A percentile compares a stretch with the other conserved stretches of the same genome.
Conservation (phyloP, 2,888 invertebrate species). For the Parochlus steinenii region DNA sequence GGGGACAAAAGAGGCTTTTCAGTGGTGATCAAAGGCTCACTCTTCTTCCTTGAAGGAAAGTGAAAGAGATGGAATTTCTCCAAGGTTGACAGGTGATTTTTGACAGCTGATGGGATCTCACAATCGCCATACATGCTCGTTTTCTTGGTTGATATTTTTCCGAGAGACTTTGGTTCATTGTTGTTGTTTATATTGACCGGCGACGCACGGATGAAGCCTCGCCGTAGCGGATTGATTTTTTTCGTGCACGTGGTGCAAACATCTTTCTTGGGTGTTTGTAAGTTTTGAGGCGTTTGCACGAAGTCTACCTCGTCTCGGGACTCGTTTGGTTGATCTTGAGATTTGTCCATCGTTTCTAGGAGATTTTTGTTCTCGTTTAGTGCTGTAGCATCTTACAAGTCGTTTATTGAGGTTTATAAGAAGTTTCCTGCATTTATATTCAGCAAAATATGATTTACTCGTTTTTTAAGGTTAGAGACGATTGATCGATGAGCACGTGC, state of each 20-base stretch:
- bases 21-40: slow-evolving; percentile 1
- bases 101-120: slow-evolving; percentile 15
- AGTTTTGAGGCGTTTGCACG: slow-evolving; percentile 3
- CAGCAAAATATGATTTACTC: too few species aligned
- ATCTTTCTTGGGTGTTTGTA: slow-evolving; percentile 9
- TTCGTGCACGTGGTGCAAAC: slow-evolving; percentile 9
- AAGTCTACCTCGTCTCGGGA: slow-evolving; percentile 8
- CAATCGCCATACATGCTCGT: slow-evolving; percentile 15
- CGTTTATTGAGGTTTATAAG: too few species aligned
- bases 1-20: neutral
- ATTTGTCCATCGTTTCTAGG: too few species aligned
- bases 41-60: slow-evolving; percentile 14
- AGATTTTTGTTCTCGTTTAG: too few species aligned
- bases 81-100: slow-evolving; percentile 15
- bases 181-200: slow-evolving; percentile 1
- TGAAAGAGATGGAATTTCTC: slow-evolving; percentile 15
- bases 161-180: neutral
- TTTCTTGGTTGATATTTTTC: slow-evolving; percentile 1
- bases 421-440: too few species aligned
- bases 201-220: slow-evolving; percentile 3
- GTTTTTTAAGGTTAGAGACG: too few species aligned
- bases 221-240: slow-evolving; percentile 8
- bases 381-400: too few species aligned
- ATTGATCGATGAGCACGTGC: too few species aligned
- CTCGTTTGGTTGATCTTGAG: too few species aligned